Evolutionary conservation across 1,140 invertebrate genomes (phyloP).

Genomic region (Pinna nobilis): DNA sequence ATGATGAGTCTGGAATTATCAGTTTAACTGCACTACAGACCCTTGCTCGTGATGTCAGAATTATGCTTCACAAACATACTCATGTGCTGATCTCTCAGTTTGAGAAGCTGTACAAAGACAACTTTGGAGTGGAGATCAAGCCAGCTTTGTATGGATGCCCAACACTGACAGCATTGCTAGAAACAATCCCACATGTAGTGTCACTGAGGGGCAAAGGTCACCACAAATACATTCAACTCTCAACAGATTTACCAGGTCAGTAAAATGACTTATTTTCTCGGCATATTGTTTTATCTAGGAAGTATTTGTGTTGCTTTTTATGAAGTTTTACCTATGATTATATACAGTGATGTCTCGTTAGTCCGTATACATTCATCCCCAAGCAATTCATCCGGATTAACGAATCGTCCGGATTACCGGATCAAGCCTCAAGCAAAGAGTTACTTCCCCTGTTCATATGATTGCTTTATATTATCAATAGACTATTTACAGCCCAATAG

Average conservation of each 20-base stretch:
- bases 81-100: slow-evolving; percentile 77
- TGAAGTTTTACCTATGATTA: no score
- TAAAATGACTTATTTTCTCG: neutral
- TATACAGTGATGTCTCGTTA: no score
- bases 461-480: no score
- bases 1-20: slow-evolving; percentile 71
- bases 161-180: slow-evolving; percentile 76
- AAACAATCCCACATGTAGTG: slow-evolving; percentile 79
- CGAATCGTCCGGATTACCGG: no score
- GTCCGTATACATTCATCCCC: no score
- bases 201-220: slow-evolving; percentile 67
- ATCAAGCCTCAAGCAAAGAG: no score
- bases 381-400: no score
- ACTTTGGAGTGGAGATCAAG: slow-evolving; percentile 78
- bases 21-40: slow-evolving; percentile 78
- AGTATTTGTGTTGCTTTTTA: no score
- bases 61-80: slow-evolving; percentile 77
- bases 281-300: neutral
- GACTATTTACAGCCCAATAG: no score
- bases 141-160: slow-evolving; percentile 78
- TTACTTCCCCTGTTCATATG: no score
- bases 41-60: slow-evolving; percentile 79
- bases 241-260: slow-evolving; percentile 44
- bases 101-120: slow-evolving; percentile 77
- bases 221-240: slow-evolving; percentile 60